Percentiles rank a stretch among this genome's conserved stretches.
Evolutionary conservation across 2,888 invertebrate species (phyloP).

Genomic region (Chrysolina oricalcia): DNA sequence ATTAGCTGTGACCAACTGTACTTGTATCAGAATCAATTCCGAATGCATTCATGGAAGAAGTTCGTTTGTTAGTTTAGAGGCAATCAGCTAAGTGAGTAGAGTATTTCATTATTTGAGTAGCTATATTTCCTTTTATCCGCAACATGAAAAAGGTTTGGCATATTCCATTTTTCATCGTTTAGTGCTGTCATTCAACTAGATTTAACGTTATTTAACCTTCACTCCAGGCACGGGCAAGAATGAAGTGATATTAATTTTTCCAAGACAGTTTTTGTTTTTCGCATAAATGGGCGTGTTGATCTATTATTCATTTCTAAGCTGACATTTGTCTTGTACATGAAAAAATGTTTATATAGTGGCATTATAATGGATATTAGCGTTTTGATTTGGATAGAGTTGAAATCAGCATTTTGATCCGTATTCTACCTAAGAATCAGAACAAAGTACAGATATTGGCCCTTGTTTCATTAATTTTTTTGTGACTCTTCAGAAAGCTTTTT

Average conservation of each 20-base stretch:
- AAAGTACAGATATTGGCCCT: too few relatives aligned
- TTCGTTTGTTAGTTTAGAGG: neutral
- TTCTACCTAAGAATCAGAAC: too few relatives aligned
- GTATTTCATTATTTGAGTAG: neutral
- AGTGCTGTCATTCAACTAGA: neutral
- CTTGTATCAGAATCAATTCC: neutral
- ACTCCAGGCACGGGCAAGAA: neutral
- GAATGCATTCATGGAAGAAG: neutral
- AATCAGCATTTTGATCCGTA: too few relatives aligned
- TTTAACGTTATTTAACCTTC: neutral
- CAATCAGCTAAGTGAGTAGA: slow-evolving; percentile 11
- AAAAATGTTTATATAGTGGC: too few relatives aligned
- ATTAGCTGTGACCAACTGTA: neutral
- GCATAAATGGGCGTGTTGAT: neutral
- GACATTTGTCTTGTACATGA: too few relatives aligned
- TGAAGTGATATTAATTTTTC: neutral
- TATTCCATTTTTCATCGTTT: neutral
- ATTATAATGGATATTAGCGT: too few relatives aligned
- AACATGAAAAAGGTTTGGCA: neutral
- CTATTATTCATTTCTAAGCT: neutral
- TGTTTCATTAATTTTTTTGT: too few relatives aligned
- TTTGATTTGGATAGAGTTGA: too few relatives aligned
- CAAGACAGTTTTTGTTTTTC: too few relatives aligned
- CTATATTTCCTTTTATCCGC: neutral
- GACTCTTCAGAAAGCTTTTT: too few relatives aligned